phyloP scores from a whole-genome alignment of 2,888 invertebrate genomes.

The Drosophila ochracea region DNA sequence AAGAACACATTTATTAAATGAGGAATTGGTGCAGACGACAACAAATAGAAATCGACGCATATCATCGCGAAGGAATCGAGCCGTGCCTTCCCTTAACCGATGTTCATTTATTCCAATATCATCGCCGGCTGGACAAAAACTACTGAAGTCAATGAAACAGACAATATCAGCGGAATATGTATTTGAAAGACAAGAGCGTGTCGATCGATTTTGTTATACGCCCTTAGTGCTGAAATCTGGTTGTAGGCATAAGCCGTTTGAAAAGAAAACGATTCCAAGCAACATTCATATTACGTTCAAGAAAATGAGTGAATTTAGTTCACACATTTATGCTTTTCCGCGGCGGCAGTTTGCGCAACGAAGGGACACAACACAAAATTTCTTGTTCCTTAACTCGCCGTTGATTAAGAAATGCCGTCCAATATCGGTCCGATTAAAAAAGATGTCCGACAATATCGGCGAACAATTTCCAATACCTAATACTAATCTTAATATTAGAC shows the following conservation, averaged over 20 bases:
- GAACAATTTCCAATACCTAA: conserved; percentile 64
- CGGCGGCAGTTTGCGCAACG: conserved; percentile 83
- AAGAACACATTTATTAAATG: conserved; percentile 58
- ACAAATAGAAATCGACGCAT: conserved; percentile 81
- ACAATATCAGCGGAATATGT: conserved; percentile 85
- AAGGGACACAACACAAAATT: conserved; percentile 79
- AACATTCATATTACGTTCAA: conserved; percentile 82
- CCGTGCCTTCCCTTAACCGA: conserved; percentile 85
- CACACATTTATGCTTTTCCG: conserved; percentile 84
- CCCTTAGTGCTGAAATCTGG: conserved; percentile 83
- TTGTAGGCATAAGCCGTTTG: conserved; percentile 80
- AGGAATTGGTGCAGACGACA: conserved; percentile 55
- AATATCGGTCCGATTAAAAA: conserved; percentile 83
- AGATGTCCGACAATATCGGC: conserved; percentile 78
- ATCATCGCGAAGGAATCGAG: conserved; percentile 85
- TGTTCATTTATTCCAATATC: conserved; percentile 86
- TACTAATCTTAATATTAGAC: conserved; percentile 82
- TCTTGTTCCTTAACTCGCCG: conserved; percentile 83
- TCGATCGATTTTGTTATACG: conserved; percentile 86
- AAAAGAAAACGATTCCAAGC: conserved; percentile 71
- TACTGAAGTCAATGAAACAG: conserved; percentile 86
- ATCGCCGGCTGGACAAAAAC: conserved; percentile 86
- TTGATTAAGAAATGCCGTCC: conserved; percentile 85
- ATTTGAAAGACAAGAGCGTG: conserved; percentile 86
- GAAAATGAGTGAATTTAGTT: conserved; percentile 79